Evolutionary conservation across 2,888 invertebrate species (phyloP), one percentile per base, ranked within the genome.

Genomic region (Amphiduros pacificus): DNA sequence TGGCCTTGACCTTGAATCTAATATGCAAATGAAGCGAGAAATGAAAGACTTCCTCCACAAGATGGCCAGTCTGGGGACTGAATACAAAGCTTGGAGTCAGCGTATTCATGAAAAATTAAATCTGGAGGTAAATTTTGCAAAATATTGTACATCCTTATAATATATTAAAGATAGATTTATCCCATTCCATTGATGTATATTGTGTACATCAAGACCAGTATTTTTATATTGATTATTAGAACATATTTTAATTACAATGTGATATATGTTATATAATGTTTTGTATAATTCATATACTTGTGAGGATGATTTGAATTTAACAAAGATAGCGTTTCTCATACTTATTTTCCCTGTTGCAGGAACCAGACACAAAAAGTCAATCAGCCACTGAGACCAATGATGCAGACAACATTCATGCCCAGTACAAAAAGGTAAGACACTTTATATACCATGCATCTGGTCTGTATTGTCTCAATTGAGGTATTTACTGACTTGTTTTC

Each of bases 21-120:
- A 71, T 50, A 66, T 70, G 24, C 26, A 52, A 27, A 66, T 67
- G 60, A 54, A 59, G 58, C 79, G 84, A 57, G 87, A 87, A 71
- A 79, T 86, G 64, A 76, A 84, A 62, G 86, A 87, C 64, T 86
- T 87, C 71, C 79, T 87, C 60, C 79, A 82, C 64, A 84, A 85
- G 73, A 82, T 85, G 56, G 82, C 85, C 5, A 79, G 84, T 17
- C 84, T 86, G 56, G 86, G 86, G 29, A 80, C 84, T 14, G 85
- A 85, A 31, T 86, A 86, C 74, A 83, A 85, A 63, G 80, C 83
- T 55, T 86, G 86, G 86, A 77, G 79, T 53, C 75, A 79, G 44
- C 74, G 74, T 41, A 75, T 81, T 55, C 69, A 77, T 5, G 68
- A 67, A 17, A 69, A 69, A 22, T 69, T 80, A 26, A 74, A 77